Base-by-base conservation (phyloP, 2,888 invertebrate species). In the Ptilodon capucinus region DNA sequence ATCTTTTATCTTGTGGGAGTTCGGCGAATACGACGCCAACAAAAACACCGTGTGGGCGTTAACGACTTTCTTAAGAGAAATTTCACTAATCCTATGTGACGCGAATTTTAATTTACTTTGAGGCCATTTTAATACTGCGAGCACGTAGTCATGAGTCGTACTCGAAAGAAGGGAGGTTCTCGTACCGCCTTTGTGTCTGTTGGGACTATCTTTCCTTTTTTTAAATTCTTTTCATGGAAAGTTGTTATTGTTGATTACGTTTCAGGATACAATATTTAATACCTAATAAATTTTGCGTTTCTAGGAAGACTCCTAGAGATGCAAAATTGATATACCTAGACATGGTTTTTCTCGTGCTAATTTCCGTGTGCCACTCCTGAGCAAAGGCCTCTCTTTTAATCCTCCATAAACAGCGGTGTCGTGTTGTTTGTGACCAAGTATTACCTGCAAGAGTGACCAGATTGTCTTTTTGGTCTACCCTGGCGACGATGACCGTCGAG, bases 1-100 rank as follows among this genome's bases (percentile, higher is more conserved):
- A 73, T 74, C 68, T 68, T 51, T 47, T 61, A 66, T 63, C 64
- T 56, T 64, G 75, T 76, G 74, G 74, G 74, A 65, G 74, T 61
- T 44, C 46, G 54, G 42, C 54, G 58, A 50, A 48, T 60, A 50
- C 53, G 44, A 49, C 51, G 54, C 46, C 57, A 57, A 48, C 54
- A 63, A 61, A 58, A 60, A 52, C 56, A 57, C 40, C 47, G 67
- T 48, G 79, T 80, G 68, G 79, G 79, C 56, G 74, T 65, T 58
- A 70, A 75, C 64, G 67, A 70, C 73, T 69, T 68, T 72, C 67
- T 64, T 65, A 62, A 56, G 50, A 48, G 46, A 64, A 68, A 60
- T 64, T 65, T 71, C 49, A 63, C 52, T 67, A 61, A 69, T 64
- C 23, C 13, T 34, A 64, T 67, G 57, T 57, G 54, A 64, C 60